Evolutionary conservation across 2,888 invertebrate genomes (phyloP).

Genomic region (Chironomus tentans): DNA sequence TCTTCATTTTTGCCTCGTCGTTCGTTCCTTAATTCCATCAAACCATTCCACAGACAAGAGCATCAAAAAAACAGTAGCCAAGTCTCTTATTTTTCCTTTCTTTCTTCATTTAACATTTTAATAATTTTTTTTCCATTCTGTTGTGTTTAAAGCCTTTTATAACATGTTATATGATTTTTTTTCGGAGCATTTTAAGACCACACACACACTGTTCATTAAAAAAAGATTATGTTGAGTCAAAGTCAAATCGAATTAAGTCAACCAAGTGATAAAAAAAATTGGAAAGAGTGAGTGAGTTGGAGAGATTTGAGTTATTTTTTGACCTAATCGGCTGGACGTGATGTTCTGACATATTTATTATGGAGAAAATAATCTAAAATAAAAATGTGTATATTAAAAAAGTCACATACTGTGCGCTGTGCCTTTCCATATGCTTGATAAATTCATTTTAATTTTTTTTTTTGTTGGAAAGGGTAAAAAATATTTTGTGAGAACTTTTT

Average conservation of each 20-base stretch:
- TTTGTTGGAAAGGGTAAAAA: too few species aligned
- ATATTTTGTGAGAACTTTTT: too few species aligned
- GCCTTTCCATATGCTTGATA: too few species aligned
- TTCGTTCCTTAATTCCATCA: neutral
- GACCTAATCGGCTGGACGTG: neutral
- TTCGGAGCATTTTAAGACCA: neutral
- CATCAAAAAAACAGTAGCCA: neutral
- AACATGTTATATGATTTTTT: neutral
- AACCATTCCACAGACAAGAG: neutral
- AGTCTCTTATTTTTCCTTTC: neutral
- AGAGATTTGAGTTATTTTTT: neutral
- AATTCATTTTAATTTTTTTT: too few species aligned
- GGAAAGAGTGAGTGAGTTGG: neutral
- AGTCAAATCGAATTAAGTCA: neutral
- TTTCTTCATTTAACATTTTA: neutral
- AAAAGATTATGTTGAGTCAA: slow-evolving; percentile 3
- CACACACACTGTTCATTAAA: neutral
- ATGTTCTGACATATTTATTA: neutral
- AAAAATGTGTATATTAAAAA: neutral
- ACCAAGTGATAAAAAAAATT: neutral
- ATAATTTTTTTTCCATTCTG: neutral
- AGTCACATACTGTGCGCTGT: neutral
- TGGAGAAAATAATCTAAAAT: neutral
- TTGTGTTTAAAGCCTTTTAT: neutral
- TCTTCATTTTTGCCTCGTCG: neutral